Evolutionary conservation across 1,140 invertebrate species (phyloP).

Genomic region (Penaeus japonicus): DNA sequence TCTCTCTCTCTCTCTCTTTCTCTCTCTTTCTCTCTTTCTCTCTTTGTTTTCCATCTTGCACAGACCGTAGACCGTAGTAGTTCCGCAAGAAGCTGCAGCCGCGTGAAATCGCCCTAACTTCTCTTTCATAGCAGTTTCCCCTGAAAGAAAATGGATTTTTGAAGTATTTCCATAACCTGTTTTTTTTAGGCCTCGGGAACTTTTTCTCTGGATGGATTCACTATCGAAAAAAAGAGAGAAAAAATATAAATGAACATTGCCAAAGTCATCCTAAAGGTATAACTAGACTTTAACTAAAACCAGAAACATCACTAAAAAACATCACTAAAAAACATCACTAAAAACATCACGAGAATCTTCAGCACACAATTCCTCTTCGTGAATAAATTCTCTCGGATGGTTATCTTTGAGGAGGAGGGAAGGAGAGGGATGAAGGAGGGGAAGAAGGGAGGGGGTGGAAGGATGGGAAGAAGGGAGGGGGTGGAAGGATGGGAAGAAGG

Average conservation of each 20-base stretch:
- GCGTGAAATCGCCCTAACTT: too few species aligned
- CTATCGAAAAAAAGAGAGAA: background rate
- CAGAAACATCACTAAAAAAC: too few species aligned
- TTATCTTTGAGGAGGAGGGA: background rate
- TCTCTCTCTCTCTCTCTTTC: slow-evolving; percentile 13
- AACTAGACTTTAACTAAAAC: too few species aligned
- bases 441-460: background rate
- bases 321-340: background rate
- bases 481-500: background rate
- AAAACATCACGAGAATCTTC: background rate
- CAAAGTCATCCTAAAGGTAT: too few species aligned
- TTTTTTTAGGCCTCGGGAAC: too few species aligned
- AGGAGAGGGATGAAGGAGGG: background rate
- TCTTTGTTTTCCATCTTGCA: too few species aligned
- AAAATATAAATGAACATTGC: background rate
- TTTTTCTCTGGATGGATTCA: background rate
- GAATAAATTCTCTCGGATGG: background rate
- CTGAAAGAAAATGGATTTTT: too few species aligned
- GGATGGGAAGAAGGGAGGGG: background rate
- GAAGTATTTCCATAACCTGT: too few species aligned
- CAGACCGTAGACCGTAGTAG: too few species aligned
- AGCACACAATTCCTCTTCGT: background rate
- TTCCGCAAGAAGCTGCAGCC: too few species aligned
- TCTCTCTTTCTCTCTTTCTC: background rate
- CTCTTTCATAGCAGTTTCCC: too few species aligned